A percentile compares a stretch with the other conserved stretches of the same genome.
Conservation (phyloP, 2,888 invertebrate genomes). For the Watsonalla cultraria region DNA sequence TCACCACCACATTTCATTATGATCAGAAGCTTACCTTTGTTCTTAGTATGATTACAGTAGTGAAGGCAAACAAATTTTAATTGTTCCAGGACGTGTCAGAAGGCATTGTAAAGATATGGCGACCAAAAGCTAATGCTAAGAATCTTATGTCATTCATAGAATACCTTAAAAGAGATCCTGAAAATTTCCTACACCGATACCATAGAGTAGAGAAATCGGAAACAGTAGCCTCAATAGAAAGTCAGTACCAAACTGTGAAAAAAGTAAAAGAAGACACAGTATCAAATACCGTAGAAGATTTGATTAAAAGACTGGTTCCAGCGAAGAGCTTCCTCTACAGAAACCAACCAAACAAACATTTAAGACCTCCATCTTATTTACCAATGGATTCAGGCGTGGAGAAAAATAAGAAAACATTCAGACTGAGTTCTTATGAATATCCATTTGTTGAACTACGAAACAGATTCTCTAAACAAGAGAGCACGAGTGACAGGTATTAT, state of each 20-base stretch:
- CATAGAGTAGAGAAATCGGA: slow-evolving; percentile 10
- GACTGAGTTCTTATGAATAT: slow-evolving; percentile 65
- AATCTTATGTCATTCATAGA: slow-evolving; percentile 54
- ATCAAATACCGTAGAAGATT: slow-evolving; percentile 55
- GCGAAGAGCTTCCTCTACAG: slow-evolving; percentile 71
- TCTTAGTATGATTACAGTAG: too few relatives aligned
- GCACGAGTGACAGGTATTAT: slow-evolving; percentile 57
- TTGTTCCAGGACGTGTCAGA: slow-evolving; percentile 60
- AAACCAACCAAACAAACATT: slow-evolving; percentile 44
- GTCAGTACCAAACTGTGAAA: slow-evolving; percentile 64
- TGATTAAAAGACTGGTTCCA: slow-evolving; percentile 58
- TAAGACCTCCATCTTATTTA: slow-evolving; percentile 54
- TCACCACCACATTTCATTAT: too few relatives aligned
- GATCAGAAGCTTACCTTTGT: too few relatives aligned
- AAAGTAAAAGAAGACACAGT: slow-evolving; percentile 29
- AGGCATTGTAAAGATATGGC: slow-evolving; percentile 62
- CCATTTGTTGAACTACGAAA: slow-evolving; percentile 57
- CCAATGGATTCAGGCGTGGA: slow-evolving; percentile 62
- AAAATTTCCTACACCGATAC: slow-evolving; percentile 39
- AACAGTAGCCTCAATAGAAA: slow-evolving; percentile 26
- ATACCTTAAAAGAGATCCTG: slow-evolving; percentile 49
- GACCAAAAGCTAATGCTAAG: slow-evolving; percentile 54
- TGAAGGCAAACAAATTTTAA: too few relatives aligned
- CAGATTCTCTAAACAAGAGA: slow-evolving; percentile 49
- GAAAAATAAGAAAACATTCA: slow-evolving; percentile 49